phyloP scores from a whole-genome alignment of 2,888 invertebrate genomes.

The Torymus texanus region DNA sequence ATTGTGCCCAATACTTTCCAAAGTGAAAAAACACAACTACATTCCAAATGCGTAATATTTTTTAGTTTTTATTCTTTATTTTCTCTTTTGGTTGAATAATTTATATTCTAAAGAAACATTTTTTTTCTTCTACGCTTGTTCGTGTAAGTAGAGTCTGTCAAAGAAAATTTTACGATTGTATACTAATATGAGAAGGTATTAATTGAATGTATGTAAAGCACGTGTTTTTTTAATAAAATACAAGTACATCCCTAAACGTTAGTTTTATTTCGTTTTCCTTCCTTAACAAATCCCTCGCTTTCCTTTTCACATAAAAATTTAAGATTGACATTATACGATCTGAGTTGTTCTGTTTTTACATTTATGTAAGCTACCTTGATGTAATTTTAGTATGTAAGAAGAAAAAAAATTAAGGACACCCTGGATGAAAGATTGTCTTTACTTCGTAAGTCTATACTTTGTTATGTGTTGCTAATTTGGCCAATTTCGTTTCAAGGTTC shows the following conservation, averaged over 20 bases:
- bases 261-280: not conserved
- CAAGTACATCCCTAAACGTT: constrained; percentile 32
- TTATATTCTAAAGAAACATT: constrained; percentile 45
- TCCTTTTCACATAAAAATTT: too few species aligned
- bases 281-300: not conserved
- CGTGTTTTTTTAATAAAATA: constrained; percentile 55
- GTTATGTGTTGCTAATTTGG: too few species aligned
- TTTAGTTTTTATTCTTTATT: constrained; percentile 25
- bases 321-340: too few species aligned
- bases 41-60: constrained; percentile 52
- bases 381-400: too few species aligned
- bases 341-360: too few species aligned
- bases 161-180: constrained; percentile 45
- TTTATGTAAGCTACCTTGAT: too few species aligned
- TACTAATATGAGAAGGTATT: constrained; percentile 48
- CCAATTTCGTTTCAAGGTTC: too few species aligned
- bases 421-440: too few species aligned
- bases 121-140: constrained; percentile 51
- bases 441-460: too few species aligned
- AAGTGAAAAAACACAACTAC: constrained; percentile 53
- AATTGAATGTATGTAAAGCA: constrained; percentile 53
- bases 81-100: constrained; percentile 39
- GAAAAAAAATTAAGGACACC: too few species aligned
- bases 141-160: constrained; percentile 48
- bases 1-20: constrained; percentile 54